Evolutionary conservation across 2,888 invertebrate species (phyloP), one percentile per base, ranked within the genome.

Genomic region (Sthenelais limicola): DNA sequence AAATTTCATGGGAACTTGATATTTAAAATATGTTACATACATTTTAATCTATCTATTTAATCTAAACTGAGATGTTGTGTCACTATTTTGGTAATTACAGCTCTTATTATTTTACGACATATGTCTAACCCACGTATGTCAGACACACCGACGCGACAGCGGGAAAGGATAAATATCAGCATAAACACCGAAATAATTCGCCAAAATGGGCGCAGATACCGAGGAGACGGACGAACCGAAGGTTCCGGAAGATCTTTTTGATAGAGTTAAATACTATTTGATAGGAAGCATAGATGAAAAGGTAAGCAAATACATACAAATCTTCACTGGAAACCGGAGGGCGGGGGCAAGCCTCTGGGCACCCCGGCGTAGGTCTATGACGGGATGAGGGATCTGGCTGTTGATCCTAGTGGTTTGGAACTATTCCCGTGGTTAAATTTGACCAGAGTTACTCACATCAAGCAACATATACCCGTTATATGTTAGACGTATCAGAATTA

Each of bases 231-330:
- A 68, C n/a, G 70, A 70, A 24, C 70, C 43, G 5, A 38, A 4
- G 35, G 73, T 76, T 32, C 74, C 74, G 15, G 72, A 68, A 24
- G 71, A 54, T 33, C 33, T 95, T 82, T 95, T 95, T 89, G 92
- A 93, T 88, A 92, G 93, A 90, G 92, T 95, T 81, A 93, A 93
- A 86, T 95, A 92, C 89, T 94, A 92, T 89, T 90, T 93, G 82
- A 93, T 93, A 86, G 94, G 94, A 80, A 76, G 51, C 38, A 72
- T 77, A 21, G 56, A 75, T 35, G 73, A 73, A 47, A 73, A 92
- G 91, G 94, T 83, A 76, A 68, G 72, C 66, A 3, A 32, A 30
- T 32, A n/a, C 4, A n/a, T 28, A 4, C 9, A 28, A 32, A 58
- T n/a, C n/a, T n/a, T n/a, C n/a, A n/a, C n/a, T n/a, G n/a, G n/a